Conservation (phyloP, 2,797 vertebrate genomes). For the Anguilla marmorata region DNA sequence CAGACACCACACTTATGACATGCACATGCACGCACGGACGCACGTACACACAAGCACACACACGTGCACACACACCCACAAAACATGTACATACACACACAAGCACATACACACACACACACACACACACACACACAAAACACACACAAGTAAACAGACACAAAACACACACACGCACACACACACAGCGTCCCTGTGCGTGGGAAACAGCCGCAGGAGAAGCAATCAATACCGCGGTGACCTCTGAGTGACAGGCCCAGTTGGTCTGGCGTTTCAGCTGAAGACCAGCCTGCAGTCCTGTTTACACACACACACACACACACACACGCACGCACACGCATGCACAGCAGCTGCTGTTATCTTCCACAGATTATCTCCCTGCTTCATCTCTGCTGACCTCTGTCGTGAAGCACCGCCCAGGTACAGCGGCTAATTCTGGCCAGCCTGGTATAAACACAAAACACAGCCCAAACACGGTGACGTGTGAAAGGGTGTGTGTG, state of each 20-base stretch:
- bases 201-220: neutral
- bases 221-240: neutral
- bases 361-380: neutral
- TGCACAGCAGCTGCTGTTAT: neutral
- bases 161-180: too few relatives aligned
- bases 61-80: neutral
- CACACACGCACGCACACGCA: neutral
- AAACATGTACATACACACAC: neutral
- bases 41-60: neutral
- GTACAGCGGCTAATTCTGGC: neutral
- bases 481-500: neutral
- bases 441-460: neutral
- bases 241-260: neutral
- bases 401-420: neutral
- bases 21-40: too few relatives aligned
- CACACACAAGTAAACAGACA: neutral
- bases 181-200: too few relatives aligned
- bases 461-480: neutral
- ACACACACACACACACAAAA: neutral
- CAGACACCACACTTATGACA: neutral
- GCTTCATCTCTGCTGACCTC: neutral
- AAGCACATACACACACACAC: too few relatives aligned
- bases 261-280: neutral
- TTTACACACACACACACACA: too few relatives aligned
- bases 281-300: neutral